phyloP scores from a whole-genome alignment of 2,888 invertebrate genomes.

The Agonopterix arenella region DNA sequence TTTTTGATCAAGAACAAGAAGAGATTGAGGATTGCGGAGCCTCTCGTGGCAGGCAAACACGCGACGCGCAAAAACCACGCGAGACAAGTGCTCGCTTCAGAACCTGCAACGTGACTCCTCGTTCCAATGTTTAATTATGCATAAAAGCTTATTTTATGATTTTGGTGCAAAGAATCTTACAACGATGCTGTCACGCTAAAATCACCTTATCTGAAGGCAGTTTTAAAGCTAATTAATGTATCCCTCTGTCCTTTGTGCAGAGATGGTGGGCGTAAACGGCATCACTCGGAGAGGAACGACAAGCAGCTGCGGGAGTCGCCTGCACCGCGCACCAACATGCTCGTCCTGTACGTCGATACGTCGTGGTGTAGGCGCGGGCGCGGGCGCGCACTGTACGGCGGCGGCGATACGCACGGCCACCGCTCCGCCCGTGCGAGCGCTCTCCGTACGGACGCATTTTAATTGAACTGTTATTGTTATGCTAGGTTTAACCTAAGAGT shows the following conservation, averaged over 20 bases:
- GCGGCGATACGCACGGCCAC: conserved; percentile 7
- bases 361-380: conserved; percentile 23
- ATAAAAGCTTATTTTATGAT: too few relatives aligned
- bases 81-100: too few relatives aligned
- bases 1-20: too few relatives aligned
- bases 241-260: conserved; percentile 23
- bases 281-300: conserved; percentile 46
- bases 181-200: too few relatives aligned
- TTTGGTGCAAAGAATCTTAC: too few relatives aligned
- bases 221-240: not conserved
- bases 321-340: conserved; percentile 46
- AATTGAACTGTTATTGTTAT: conserved; percentile 19
- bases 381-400: conserved; percentile 10
- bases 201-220: too few relatives aligned
- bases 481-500: not conserved
- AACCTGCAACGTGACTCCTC: too few relatives aligned
- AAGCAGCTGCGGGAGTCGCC: conserved; percentile 44
- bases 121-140: too few relatives aligned
- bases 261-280: conserved; percentile 52
- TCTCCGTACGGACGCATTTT: conserved; percentile 40
- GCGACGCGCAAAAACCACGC: too few relatives aligned
- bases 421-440: conserved; percentile 17
- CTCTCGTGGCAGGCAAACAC: too few relatives aligned
- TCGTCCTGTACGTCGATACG: conserved; percentile 45
- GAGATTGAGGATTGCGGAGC: too few relatives aligned